Conservation (phyloP, 2,888 invertebrate genomes). For the Xestia rhomboidea region DNA sequence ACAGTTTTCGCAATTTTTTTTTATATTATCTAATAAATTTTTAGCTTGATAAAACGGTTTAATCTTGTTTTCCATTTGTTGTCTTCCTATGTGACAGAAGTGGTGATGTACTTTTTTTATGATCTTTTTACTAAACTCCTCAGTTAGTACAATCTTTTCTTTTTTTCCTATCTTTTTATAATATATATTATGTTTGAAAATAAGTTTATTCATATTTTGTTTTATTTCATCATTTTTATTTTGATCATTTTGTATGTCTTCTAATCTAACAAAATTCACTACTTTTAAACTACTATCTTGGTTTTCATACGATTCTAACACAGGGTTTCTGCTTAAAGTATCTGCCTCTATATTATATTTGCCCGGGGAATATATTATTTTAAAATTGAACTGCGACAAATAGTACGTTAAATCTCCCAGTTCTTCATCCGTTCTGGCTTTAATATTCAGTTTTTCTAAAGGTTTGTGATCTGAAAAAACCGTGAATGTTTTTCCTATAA, state of each 20-base stretch:
- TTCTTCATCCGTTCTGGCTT: slow-evolving; percentile 1
- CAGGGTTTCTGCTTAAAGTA: slow-evolving; percentile 1
- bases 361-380: background rate
- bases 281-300: background rate
- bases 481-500: background rate
- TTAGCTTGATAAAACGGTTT: background rate
- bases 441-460: slow-evolving; percentile 7
- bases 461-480: background rate
- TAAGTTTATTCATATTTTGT: background rate
- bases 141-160: background rate
- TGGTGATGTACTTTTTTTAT: background rate
- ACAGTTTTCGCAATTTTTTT: background rate
- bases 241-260: background rate
- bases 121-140: background rate
- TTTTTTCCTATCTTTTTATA: background rate
- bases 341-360: slow-evolving; percentile 14
- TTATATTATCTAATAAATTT: background rate
- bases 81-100: background rate
- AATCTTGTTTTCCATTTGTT: background rate
- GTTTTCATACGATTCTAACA: background rate
- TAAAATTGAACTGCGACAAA: background rate
- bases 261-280: background rate
- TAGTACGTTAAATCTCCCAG: background rate
- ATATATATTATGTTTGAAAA: background rate
- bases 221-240: slow-evolving; percentile 1